A percentile compares a stretch with the other conserved stretches of the same genome.
These are phyloP conservation scores for Hapalemur alaotrensis DNA, from an alignment of 2,797 vertebrate genomes.

Conservation along the genomic window DNA sequence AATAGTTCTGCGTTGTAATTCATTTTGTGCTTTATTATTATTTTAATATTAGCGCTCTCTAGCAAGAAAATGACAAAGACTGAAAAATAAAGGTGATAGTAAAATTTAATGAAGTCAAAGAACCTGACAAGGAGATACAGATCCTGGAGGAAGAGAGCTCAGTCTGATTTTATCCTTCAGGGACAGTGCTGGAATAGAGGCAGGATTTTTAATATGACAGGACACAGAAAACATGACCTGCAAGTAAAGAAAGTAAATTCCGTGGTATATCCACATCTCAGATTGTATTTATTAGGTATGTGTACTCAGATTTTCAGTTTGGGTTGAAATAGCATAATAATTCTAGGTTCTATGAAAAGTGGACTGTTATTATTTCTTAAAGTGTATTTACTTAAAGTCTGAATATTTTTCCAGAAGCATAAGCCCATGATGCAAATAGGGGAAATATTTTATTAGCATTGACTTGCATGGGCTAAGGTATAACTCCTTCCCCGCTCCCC, in stretches of 20 bases:
- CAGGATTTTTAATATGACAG: fast-evolving
- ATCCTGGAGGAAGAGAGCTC: not conserved
- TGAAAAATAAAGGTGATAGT: not conserved
- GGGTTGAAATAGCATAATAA: not conserved
- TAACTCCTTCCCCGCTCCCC: fast-evolving
- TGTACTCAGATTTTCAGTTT: not conserved
- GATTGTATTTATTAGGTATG: not conserved
- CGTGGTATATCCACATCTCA: not conserved
- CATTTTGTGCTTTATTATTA: not conserved
- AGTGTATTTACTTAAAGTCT: not conserved
- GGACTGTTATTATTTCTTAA: not conserved
- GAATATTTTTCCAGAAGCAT: not conserved
- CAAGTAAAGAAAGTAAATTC: not conserved
- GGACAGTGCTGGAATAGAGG: not conserved
- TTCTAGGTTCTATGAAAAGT: not conserved
- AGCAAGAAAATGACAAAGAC: not conserved
- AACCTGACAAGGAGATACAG: fast-evolving
- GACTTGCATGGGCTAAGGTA: not conserved
- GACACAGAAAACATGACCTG: not conserved
- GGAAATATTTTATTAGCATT: not conserved
- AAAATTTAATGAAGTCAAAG: not conserved
- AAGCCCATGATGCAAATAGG: not conserved
- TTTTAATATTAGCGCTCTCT: slow-evolving; percentile 36
- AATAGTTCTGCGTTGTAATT: slow-evolving; percentile 50
- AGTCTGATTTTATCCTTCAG: not conserved